Conservation (phyloP, 2,888 invertebrate genomes). For the Petrophora chlorosata region DNA sequence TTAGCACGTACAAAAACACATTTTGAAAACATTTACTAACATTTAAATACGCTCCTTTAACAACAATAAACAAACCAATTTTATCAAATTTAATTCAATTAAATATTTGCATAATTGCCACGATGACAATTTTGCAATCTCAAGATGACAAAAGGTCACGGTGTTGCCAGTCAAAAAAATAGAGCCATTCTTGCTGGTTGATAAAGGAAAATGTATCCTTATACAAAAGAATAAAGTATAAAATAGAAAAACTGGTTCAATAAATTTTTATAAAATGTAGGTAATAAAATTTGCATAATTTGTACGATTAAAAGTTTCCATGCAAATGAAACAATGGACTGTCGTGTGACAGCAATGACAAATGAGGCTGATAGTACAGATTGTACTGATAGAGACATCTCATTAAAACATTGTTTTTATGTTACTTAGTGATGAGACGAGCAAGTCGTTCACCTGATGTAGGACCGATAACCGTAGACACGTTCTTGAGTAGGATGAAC, state of each 20-base stretch:
- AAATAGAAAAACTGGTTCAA: background rate
- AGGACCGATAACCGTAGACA: too few relatives aligned
- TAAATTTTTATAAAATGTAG: slow-evolving; percentile 13
- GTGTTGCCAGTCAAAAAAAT: slow-evolving; percentile 18
- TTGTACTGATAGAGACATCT: background rate
- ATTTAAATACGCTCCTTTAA: slow-evolving; percentile 18
- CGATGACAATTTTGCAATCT: slow-evolving; percentile 13
- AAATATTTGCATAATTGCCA: slow-evolving; percentile 29
- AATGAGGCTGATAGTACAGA: slow-evolving; percentile 11
- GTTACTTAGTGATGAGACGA: too few relatives aligned
- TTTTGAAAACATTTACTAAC: background rate
- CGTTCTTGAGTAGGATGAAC: too few relatives aligned
- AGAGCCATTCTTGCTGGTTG: slow-evolving; percentile 6
- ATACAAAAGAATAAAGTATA: background rate
- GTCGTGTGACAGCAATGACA: slow-evolving; percentile 62
- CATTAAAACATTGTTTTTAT: background rate
- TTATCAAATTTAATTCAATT: slow-evolving; percentile 24
- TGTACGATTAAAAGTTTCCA: slow-evolving; percentile 54
- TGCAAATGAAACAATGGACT: slow-evolving; percentile 72
- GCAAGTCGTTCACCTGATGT: too few relatives aligned
- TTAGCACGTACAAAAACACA: too few relatives aligned
- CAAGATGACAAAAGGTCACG: slow-evolving; percentile 19
- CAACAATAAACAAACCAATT: slow-evolving; percentile 15
- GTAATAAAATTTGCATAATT: slow-evolving; percentile 54
- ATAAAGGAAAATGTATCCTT: slow-evolving; percentile 8